A percentile compares a stretch with the other conserved stretches of the same genome.
Evolutionary conservation across 2,113 vertebrate species (phyloP).

Genomic region (Sinocyclocheilus anshuiensis): DNA sequence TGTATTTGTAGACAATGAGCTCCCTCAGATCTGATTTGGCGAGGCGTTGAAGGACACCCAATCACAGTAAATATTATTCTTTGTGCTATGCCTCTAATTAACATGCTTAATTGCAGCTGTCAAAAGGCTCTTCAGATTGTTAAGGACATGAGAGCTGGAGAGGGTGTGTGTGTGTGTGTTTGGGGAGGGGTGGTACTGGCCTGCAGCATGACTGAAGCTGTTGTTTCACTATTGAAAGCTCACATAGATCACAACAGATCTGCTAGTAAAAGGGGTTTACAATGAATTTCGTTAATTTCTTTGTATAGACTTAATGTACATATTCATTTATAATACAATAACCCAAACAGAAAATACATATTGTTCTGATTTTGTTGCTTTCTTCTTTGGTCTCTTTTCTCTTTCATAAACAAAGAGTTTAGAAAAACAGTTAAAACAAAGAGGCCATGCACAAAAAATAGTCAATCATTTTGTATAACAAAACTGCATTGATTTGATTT

Average conservation of each 20-base stretch:
- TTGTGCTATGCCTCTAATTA: constrained; percentile 87
- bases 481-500: no score
- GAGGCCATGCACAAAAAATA: no score
- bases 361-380: no score
- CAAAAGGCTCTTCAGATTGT: constrained; percentile 84
- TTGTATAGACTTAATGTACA: background rate
- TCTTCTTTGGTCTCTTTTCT: no score
- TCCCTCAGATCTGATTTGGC: constrained; percentile 71
- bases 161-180: constrained; percentile 23
- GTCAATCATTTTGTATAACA: no score
- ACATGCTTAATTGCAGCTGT: constrained; percentile 88
- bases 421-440: no score
- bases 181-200: background rate
- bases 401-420: no score
- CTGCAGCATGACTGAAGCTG: constrained; percentile 7
- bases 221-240: constrained; percentile 1
- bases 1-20: constrained; percentile 11
- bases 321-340: background rate
- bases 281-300: background rate
- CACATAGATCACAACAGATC: background rate
- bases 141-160: constrained; percentile 65
- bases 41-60: constrained; percentile 82
- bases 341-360: background rate
- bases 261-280: background rate
- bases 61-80: constrained; percentile 89